Evolutionary conservation across 2,888 invertebrate species (phyloP).

Genomic region (Brassicogethes aeneus): DNA sequence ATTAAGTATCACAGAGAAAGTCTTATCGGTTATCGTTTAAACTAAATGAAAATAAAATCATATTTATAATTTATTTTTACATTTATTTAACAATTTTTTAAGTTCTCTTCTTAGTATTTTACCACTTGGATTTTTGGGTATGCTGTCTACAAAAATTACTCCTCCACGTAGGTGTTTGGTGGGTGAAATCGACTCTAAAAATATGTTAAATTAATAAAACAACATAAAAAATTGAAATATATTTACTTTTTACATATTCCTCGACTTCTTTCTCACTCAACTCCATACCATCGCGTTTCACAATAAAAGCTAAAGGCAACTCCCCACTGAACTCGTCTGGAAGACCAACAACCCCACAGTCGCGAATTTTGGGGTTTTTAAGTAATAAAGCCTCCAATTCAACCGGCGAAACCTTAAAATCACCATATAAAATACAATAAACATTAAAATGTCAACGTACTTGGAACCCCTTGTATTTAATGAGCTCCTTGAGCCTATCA

Average conservation of each 20-base stretch:
- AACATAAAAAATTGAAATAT: too few relatives aligned
- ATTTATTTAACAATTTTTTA: constrained; percentile 16
- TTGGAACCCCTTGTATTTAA: constrained; percentile 83
- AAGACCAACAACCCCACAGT: constrained; percentile 73
- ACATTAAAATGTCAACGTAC: constrained; percentile 37
- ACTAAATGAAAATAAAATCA: too few relatives aligned
- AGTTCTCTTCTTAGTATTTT: constrained; percentile 44
- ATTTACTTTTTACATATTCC: constrained; percentile 41
- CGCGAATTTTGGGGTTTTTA: constrained; percentile 59
- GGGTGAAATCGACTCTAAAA: constrained; percentile 49
- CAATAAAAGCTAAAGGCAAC: constrained; percentile 67
- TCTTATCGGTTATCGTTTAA: too few relatives aligned
- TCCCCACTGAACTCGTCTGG: constrained; percentile 67
- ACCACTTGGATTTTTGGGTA: constrained; percentile 44
- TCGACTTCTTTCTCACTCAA: constrained; percentile 39
- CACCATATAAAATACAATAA: constrained; percentile 2
- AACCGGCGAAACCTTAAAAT: constrained; percentile 58
- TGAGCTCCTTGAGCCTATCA: constrained; percentile 80
- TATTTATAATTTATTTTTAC: not conserved
- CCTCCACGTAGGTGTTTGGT: constrained; percentile 65
- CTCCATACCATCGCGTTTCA: constrained; percentile 45
- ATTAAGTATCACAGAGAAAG: too few relatives aligned
- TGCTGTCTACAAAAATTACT: constrained; percentile 42
- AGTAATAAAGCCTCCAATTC: constrained; percentile 74
- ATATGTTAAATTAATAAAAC: not conserved